Evolutionary conservation across 2,797 vertebrate species (phyloP).

Genomic region (Amblyopsis hoosieri): DNA sequence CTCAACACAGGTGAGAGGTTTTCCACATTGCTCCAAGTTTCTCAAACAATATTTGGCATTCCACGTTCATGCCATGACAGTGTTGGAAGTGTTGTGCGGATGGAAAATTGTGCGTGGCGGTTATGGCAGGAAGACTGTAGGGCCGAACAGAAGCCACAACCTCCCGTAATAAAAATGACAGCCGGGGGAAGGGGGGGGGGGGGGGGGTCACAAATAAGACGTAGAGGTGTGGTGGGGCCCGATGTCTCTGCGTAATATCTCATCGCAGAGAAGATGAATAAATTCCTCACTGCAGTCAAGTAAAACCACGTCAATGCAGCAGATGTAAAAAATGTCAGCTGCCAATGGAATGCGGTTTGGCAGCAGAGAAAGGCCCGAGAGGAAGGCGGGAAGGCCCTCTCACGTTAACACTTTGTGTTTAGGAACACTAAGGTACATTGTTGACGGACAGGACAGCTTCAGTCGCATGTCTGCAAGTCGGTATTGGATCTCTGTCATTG

Average conservation of each 20-base stretch:
- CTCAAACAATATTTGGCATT: constrained; percentile 19
- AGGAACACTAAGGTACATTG: constrained; percentile 59
- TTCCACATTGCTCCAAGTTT: background rate
- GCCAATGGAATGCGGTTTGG: constrained; percentile 79
- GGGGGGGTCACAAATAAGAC: constrained; percentile 68
- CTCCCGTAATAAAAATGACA: constrained; percentile 66
- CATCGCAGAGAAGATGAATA: constrained; percentile 78
- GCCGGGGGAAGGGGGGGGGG: constrained; percentile 30
- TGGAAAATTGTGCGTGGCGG: constrained; percentile 27
- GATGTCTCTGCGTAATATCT: constrained; percentile 77
- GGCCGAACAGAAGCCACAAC: constrained; percentile 73
- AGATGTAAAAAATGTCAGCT: constrained; percentile 82
- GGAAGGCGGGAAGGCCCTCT: constrained; percentile 65
- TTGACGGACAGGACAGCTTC: constrained; percentile 40
- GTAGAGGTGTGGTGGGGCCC: constrained; percentile 51
- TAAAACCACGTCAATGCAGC: constrained; percentile 77
- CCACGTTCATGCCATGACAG: constrained; percentile 12
- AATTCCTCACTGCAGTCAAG: constrained; percentile 75
- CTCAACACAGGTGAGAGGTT: constrained; percentile 3
- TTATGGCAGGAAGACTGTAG: constrained; percentile 36
- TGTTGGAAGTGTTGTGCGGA: constrained; percentile 26
- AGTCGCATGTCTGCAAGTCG: constrained; percentile 24
- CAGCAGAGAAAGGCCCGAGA: constrained; percentile 44
- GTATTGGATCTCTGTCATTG: constrained; percentile 24
- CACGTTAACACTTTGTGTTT: constrained; percentile 71